phyloP scores from a whole-genome alignment of 2,797 vertebrate genomes.

The Hozukius guyotensis region DNA sequence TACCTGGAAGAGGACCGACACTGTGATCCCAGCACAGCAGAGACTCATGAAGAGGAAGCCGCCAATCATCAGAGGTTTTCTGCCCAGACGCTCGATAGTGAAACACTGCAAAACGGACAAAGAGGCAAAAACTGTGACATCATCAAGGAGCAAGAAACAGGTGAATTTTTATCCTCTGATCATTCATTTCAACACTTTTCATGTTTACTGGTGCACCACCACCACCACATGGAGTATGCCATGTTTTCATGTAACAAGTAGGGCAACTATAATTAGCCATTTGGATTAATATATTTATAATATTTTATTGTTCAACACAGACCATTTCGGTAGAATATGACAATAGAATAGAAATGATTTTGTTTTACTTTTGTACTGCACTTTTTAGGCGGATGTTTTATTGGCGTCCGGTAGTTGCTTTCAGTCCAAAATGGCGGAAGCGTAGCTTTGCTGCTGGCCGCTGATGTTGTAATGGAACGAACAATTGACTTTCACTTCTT shows the following conservation, averaged over 20 bases:
- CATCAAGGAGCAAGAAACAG: not conserved
- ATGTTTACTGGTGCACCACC: not conserved
- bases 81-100: constrained; percentile 89
- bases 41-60: constrained; percentile 92
- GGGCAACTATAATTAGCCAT: accelerated
- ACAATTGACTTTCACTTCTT: too few species aligned
- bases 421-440: accelerated
- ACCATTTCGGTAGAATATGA: accelerated
- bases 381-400: too few species aligned
- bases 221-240: not conserved
- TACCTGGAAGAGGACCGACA: constrained; percentile 89
- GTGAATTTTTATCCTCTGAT: not conserved
- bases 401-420: too few species aligned
- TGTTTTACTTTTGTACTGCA: accelerated
- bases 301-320: too few species aligned
- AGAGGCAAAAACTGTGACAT: not conserved
- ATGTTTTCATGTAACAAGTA: not conserved
- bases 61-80: constrained; percentile 87
- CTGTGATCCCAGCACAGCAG: constrained; percentile 88
- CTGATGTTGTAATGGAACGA: too few species aligned
- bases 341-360: too few species aligned
- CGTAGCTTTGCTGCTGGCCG: too few species aligned
- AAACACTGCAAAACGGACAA: constrained; percentile 82
- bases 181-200: not conserved
- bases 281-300: too few species aligned